Evolutionary conservation across 53 echinoderm and acorn worm genomes (phyloP).

Genomic region (Henricia sp.): DNA sequence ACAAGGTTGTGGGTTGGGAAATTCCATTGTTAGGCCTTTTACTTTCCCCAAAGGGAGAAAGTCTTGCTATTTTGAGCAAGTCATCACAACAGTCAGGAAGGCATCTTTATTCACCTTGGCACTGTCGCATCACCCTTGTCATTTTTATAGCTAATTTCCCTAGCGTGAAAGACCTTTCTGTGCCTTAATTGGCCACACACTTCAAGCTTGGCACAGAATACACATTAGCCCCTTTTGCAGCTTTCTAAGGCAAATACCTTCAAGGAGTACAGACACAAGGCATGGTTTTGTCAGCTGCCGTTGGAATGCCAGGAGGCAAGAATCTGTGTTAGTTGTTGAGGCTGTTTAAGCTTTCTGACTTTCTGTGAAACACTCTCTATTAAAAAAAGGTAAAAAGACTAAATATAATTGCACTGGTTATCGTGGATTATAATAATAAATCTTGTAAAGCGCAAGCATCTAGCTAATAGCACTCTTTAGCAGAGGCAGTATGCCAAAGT

Average conservation of each 20-base stretch:
- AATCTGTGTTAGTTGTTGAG: not conserved
- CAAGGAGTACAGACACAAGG: not conserved
- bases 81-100: too few relatives aligned
- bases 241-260: conserved; percentile 13
- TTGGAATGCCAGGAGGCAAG: conserved; percentile 27
- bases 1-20: too few relatives aligned
- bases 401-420: too few relatives aligned
- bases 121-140: not conserved
- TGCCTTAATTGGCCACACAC: conserved; percentile 4
- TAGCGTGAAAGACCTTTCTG: not conserved
- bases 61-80: too few relatives aligned
- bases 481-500: too few relatives aligned
- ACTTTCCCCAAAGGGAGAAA: too few relatives aligned
- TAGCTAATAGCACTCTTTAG: too few relatives aligned
- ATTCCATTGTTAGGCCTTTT: too few relatives aligned
- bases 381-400: too few relatives aligned
- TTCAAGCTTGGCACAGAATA: not conserved
- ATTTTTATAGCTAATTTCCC: conserved; percentile 7
- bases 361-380: not conserved
- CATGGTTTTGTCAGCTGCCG: conserved; percentile 35
- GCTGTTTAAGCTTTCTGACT: not conserved
- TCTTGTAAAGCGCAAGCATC: too few relatives aligned
- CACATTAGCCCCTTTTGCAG: conserved; percentile 3
- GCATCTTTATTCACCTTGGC: not conserved
- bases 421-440: too few relatives aligned